Conservation (phyloP, 2,113 vertebrate genomes). For the Propithecus coquereli region DNA sequence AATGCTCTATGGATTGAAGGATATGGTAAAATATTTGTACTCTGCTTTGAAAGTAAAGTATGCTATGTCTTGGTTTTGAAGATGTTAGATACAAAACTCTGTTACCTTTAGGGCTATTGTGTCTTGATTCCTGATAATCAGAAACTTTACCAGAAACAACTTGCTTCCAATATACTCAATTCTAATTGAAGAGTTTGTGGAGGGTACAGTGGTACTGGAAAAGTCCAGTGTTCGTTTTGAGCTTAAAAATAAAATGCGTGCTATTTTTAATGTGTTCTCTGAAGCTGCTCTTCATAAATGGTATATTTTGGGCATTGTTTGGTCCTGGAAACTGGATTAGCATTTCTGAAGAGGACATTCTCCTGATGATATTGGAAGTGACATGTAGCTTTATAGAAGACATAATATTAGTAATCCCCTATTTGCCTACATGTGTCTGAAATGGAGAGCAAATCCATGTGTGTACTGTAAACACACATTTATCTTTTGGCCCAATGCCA, state of each 20-base stretch:
- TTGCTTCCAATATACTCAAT: constrained; percentile 20
- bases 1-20: background rate
- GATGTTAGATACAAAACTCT: background rate
- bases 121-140: constrained; percentile 40
- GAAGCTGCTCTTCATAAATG: background rate
- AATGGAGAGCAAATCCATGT: background rate
- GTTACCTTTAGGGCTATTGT: background rate
- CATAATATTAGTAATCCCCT: too few species aligned
- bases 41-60: background rate
- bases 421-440: background rate
- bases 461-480: background rate
- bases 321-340: background rate
- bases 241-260: constrained; percentile 69
- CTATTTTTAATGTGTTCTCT: background rate
- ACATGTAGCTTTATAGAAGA: background rate
- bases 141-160: constrained; percentile 12
- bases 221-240: constrained; percentile 19
- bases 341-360: background rate
- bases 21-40: background rate
- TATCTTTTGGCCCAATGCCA: background rate
- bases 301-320: background rate
- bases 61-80: background rate
- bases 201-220: background rate
- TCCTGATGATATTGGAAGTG: background rate
- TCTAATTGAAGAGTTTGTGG: background rate